phyloP scores from a whole-genome alignment of 2,888 invertebrate species.

The Cheilosia grossa region DNA sequence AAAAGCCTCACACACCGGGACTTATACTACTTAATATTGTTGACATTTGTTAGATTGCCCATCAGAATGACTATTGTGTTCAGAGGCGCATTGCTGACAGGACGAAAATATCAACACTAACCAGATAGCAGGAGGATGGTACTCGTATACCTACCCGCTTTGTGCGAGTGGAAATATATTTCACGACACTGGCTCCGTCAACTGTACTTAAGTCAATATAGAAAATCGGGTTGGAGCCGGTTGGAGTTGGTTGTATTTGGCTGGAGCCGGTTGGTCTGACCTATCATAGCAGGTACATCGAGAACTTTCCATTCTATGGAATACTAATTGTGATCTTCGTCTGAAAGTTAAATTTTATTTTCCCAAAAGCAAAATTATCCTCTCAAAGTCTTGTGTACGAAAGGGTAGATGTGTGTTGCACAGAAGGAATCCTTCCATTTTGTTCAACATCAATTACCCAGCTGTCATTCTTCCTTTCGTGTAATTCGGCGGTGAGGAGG shows the following conservation, averaged over 20 bases:
- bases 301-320: slow-evolving; percentile 16
- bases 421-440: slow-evolving; percentile 58
- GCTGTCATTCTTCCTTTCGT: slow-evolving; percentile 64
- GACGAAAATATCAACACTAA: slow-evolving; percentile 59
- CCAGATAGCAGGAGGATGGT: slow-evolving; percentile 1
- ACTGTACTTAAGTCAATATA: slow-evolving; percentile 50
- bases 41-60: slow-evolving; percentile 70
- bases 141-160: not conserved
- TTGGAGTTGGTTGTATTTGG: not conserved
- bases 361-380: slow-evolving; percentile 49
- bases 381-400: not conserved
- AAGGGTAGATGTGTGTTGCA: not conserved
- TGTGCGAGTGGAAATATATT: not conserved
- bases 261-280: not conserved
- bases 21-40: slow-evolving; percentile 68
- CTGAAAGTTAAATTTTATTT: slow-evolving; percentile 64
- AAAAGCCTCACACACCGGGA: slow-evolving; percentile 43
- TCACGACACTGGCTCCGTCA: slow-evolving; percentile 19
- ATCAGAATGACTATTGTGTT: slow-evolving; percentile 58
- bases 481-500: slow-evolving; percentile 11
- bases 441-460: slow-evolving; percentile 68
- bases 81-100: slow-evolving; percentile 57
- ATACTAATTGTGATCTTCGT: slow-evolving; percentile 64
- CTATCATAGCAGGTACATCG: slow-evolving; percentile 34
- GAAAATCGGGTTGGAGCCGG: slow-evolving; percentile 3